These are phyloP conservation scores for Drosophila glabriapex DNA, from an alignment of 2,888 invertebrate species.

Conservation along the genomic window DNA sequence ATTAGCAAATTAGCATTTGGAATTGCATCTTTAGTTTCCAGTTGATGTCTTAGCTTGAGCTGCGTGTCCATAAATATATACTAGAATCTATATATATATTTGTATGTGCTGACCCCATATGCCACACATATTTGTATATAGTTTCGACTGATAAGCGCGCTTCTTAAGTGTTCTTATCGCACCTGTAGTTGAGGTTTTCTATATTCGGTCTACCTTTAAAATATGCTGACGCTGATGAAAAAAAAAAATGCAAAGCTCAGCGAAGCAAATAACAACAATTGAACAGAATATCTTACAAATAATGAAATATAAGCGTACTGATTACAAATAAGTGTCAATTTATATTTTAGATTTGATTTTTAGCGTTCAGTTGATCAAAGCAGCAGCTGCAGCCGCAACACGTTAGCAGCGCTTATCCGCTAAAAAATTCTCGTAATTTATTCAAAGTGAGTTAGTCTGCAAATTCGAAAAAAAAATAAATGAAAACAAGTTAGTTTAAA, in stretches of 20 bases:
- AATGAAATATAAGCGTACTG: constrained; percentile 67
- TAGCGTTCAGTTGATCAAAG: constrained; percentile 52
- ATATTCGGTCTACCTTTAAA: constrained; percentile 39
- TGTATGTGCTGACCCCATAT: constrained; percentile 3
- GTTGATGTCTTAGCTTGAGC: not conserved
- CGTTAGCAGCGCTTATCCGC: constrained; percentile 44
- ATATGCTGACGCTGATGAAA: constrained; percentile 66
- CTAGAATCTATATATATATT: not conserved
- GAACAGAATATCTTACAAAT: constrained; percentile 45
- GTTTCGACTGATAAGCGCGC: constrained; percentile 44
- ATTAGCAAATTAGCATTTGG: not conserved
- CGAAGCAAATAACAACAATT: constrained; percentile 37
- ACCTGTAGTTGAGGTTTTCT: constrained; percentile 16
- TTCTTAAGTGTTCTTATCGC: constrained; percentile 49
- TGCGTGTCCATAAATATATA: constrained; percentile 11
- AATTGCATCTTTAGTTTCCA: not conserved
- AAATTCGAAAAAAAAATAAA: not conserved
- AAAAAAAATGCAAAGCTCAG: constrained; percentile 59
- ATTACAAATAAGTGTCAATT: constrained; percentile 68
- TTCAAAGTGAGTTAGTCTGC: constrained; percentile 25
- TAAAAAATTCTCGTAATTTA: not conserved
- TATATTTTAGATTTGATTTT: constrained; percentile 62
- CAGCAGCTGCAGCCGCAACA: constrained; percentile 36
- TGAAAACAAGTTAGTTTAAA: not conserved
- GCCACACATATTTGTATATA: not conserved